These are phyloP conservation scores for Xestia xanthographa DNA, from an alignment of 2,888 invertebrate species.

Conservation along the genomic window DNA sequence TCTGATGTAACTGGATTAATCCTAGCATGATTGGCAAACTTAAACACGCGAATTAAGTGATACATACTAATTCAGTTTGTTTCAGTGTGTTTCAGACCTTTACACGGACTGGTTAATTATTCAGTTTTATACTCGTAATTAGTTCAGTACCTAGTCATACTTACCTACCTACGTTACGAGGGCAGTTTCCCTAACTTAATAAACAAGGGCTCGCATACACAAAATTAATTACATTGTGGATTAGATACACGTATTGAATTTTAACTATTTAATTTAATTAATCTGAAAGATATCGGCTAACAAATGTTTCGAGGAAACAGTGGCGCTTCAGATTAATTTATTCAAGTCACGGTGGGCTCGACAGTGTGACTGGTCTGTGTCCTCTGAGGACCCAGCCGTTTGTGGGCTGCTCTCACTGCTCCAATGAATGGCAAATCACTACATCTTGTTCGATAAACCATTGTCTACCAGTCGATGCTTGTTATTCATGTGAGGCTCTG, in stretches of 20 bases:
- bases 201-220: conserved; percentile 60
- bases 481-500: conserved; percentile 76
- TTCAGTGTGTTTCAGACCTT: conserved; percentile 38
- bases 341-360: conserved; percentile 78
- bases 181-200: conserved; percentile 51
- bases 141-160: conserved; percentile 41
- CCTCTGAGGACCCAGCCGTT: conserved; percentile 59
- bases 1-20: conserved; percentile 17
- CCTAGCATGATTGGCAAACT: conserved; percentile 11
- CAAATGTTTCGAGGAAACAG: conserved; percentile 74
- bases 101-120: conserved; percentile 44
- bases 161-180: conserved; percentile 1
- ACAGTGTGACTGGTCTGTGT: conserved; percentile 67
- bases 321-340: conserved; percentile 75
- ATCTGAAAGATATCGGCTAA: conserved; percentile 78
- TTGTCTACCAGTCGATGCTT: conserved; percentile 77
- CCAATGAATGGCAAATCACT: conserved; percentile 79
- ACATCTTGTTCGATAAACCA: conserved; percentile 76
- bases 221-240: conserved; percentile 67
- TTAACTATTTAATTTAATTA: conserved; percentile 78
- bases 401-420: conserved; percentile 63
- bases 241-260: conserved; percentile 79
- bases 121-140: conserved; percentile 48
- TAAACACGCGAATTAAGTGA: conserved; percentile 24
- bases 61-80: conserved; percentile 40